Conservation (phyloP, 2,888 invertebrate species). For the Scaptomyza tumidula region DNA sequence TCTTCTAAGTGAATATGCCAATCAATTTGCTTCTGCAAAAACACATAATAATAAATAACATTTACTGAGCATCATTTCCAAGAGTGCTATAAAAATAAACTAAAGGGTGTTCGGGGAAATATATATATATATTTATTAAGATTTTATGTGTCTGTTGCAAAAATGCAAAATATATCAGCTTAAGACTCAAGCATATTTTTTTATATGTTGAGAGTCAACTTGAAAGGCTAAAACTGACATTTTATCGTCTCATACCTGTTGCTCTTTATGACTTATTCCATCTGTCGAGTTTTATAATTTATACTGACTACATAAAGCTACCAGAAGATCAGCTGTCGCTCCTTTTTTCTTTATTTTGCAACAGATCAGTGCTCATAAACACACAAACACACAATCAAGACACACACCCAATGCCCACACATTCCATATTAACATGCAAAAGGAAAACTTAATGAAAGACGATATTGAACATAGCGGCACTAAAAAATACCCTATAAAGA, state of each 20-base stretch:
- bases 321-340: constrained; percentile 9
- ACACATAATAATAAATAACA: constrained; percentile 34
- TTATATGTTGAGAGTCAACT: background rate
- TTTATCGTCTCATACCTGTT: constrained; percentile 5
- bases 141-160: too few species aligned
- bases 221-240: constrained; percentile 1
- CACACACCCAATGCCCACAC: constrained; percentile 26
- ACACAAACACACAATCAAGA: background rate
- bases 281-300: constrained; percentile 15
- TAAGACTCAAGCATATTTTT: too few species aligned
- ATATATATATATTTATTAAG: too few species aligned
- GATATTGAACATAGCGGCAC: background rate
- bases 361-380: background rate
- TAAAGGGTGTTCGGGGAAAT: too few species aligned
- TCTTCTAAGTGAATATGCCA: constrained; percentile 55
- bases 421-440: constrained; percentile 29
- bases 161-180: too few species aligned
- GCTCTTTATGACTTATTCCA: constrained; percentile 18
- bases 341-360: background rate
- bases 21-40: constrained; percentile 31
- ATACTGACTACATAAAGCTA: constrained; percentile 8
- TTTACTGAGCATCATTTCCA: constrained; percentile 21
- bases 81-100: constrained; percentile 18
- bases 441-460: background rate
- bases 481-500: background rate